Base-by-base conservation (phyloP, 2,888 invertebrate genomes). In the Galeruca laticollis region DNA sequence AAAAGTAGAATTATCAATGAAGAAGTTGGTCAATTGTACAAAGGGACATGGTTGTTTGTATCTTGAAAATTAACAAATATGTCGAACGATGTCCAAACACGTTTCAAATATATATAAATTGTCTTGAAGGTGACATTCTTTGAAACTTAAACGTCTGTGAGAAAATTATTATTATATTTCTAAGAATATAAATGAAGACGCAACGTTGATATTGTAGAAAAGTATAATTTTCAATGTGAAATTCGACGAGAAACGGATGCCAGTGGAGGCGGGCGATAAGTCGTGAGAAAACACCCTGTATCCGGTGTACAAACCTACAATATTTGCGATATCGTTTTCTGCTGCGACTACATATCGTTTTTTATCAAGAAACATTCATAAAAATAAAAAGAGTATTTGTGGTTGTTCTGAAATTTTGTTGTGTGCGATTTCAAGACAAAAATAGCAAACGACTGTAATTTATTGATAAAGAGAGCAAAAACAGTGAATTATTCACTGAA, bases 221-320 rank as follows among this genome's bases (percentile, higher is more conserved):
- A 54, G 54, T 43, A 54, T 54, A 54, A 63, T 63, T 63, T 63
- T 43, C 63, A 49, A 10, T 26, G 43, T 54, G 63, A 63, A 63
- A 63, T 56, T 56, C 21, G 54, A 63, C 10, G 37, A 54, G 26
- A 43, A 63, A 43, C 63, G 63, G 63, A 63, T 63, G 40, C 63
- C 21, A 54, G 54, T 18, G 56, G 15, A 57, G 56, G 31, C 56
- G 56, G 56, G 11, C 15, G 56, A 57, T 57, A 57, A 57, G 35
- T 57, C 56, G 56, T 57, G 56, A 57, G 56, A 57, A 57, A 57
- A 57, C 56, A 10, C 35, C 56, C 33, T 35, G 56, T 57, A 35
- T 57, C 56, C 56, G 56, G 56, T 57, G 15, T 35, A 54, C 56
- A 57, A 15, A 52, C 52, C 21, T 26, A 31, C 31, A 56, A 56